Evolutionary conservation across 2,797 vertebrate species (phyloP).

Genomic region (Acanthornis magna): DNA sequence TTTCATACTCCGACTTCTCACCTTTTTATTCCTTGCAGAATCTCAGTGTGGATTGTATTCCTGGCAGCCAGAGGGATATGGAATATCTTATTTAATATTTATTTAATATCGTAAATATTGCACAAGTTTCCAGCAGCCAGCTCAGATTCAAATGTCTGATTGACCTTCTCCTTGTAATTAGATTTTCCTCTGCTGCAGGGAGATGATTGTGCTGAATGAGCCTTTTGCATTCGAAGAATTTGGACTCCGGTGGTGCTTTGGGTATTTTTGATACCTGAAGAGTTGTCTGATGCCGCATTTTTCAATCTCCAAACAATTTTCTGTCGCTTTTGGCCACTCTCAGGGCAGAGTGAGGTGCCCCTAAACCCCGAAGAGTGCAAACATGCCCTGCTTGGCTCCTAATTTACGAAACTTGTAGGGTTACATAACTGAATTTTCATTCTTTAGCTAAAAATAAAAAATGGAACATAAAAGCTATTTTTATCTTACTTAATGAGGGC

Average conservation of each 20-base stretch:
- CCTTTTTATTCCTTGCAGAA: neutral
- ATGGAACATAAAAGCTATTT: constrained; percentile 75
- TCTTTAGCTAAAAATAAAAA: constrained; percentile 74
- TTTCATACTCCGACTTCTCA: neutral
- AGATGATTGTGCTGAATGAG: neutral
- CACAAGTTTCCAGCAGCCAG: neutral
- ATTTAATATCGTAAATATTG: neutral
- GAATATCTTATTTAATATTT: neutral
- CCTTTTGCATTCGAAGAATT: neutral
- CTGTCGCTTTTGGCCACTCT: neutral
- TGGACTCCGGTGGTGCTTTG: neutral
- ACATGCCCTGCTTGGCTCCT: constrained; percentile 9
- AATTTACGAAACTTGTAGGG: neutral
- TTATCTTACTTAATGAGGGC: constrained; percentile 70
- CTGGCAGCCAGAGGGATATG: neutral
- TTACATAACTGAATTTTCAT: constrained; percentile 71
- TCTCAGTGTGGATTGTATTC: rapidly evolving
- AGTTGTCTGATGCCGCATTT: neutral
- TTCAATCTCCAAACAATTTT: neutral
- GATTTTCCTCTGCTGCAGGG: neutral
- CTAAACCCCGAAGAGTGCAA: neutral
- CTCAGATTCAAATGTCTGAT: neutral
- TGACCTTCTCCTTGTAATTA: constrained; percentile 1
- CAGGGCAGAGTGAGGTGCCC: neutral
- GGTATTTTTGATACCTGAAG: neutral